Evolutionary conservation across 2,113 vertebrate species (phyloP).

Genomic region (Greenwoodochromis staneri): DNA sequence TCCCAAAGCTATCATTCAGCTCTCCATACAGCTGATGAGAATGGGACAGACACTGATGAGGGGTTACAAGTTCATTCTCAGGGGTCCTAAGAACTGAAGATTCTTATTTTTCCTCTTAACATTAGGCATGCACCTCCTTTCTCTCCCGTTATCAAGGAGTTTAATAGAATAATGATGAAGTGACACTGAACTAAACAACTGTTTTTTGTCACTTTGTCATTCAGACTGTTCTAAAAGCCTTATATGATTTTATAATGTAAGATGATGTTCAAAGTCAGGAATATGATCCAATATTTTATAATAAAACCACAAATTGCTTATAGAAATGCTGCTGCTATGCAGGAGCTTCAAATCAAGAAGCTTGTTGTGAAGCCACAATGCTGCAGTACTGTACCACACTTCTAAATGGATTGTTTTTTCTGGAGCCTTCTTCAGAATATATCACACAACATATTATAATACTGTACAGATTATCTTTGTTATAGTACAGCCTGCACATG

Average conservation of each 20-base stretch:
- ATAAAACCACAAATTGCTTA: neutral
- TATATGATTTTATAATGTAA: neutral
- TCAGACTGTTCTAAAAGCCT: neutral
- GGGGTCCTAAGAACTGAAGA: neutral
- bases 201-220: neutral
- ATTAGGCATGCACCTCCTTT: neutral
- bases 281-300: neutral
- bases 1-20: constrained; percentile 1
- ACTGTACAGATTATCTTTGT: neutral
- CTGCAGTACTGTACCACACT: neutral
- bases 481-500: neutral
- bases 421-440: neutral
- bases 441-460: neutral
- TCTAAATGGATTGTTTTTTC: neutral
- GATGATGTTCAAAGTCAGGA: neutral
- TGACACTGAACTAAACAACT: neutral
- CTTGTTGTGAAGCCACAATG: neutral
- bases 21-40: neutral
- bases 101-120: neutral
- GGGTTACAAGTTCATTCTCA: neutral
- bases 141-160: neutral
- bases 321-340: neutral
- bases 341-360: neutral
- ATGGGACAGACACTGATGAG: neutral
- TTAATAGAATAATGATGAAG: neutral